Evolutionary conservation across 2,797 vertebrate genomes (phyloP), one percentile per base, ranked within the genome.

Genomic region (Pangasius djambal): DNA sequence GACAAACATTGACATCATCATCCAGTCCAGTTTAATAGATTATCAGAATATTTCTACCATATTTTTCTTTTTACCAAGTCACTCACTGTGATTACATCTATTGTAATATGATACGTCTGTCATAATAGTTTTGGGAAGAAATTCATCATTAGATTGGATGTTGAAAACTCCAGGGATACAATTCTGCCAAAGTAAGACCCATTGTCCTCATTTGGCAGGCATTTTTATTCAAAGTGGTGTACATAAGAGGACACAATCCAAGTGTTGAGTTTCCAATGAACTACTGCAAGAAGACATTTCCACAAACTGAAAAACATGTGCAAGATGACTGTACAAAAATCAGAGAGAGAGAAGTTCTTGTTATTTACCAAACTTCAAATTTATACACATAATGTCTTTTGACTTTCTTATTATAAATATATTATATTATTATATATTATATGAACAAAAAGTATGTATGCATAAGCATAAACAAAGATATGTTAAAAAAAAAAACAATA

Each of bases 21-120:
- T 85, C 83, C 83, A 52, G 44, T 31, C 63, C 44, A 34, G 40
- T 69, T 31, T 52, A 69, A 85, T 52, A 69, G 44, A 84, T 69
- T 50, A 69, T 84, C 83, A 84, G 69, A 84, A 48, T 50, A 20
- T 61, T 83, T 85, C 31, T 20, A 52, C 37, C 44, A 69, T 85
- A 65, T 70, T 85, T 85, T 55, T 85, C 83, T 55, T 85, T 55
- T 70, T 25, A 70, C 48, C 65, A 55, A 69, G n/a, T 55, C 48
- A 37, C 55, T 70, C 31, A 22, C 31, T 52, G 48, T 34, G 48
- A 55, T 85, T 69, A 55, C n/a, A 37, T 65, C 82, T 5, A n/a
- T 15, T 70, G 65, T 85, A 70, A 85, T 37, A 70, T 85, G 67
- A 85, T 25, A 52, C 18, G 16, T 85, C 65, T 85, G 65, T 34